Conservation (phyloP, 2,797 vertebrate genomes). For the Eurystomus glaucurus region DNA sequence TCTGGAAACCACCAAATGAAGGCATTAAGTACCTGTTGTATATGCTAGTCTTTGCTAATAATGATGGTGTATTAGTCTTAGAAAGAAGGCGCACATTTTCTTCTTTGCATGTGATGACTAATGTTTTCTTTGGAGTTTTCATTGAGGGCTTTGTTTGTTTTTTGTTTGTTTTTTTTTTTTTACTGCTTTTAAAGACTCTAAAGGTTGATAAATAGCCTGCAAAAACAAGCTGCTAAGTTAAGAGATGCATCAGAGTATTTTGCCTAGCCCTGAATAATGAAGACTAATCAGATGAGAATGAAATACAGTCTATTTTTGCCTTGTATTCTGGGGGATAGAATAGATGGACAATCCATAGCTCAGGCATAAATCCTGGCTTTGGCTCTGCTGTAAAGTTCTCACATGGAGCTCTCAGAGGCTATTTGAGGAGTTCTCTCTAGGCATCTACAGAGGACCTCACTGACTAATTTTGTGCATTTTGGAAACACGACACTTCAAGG, state of each 20-base stretch:
- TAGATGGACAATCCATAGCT: not conserved
- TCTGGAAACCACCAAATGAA: not conserved
- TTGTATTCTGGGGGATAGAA: not conserved
- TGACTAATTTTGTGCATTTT: not conserved
- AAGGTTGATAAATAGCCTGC: not conserved
- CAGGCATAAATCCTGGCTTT: not conserved
- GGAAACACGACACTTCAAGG: not conserved
- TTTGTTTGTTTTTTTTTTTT: not conserved
- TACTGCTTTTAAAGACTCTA: not conserved
- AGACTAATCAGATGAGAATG: not conserved
- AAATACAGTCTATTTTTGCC: not conserved
- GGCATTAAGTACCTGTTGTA: not conserved
- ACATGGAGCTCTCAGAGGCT: accelerated
- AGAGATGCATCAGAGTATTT: not conserved
- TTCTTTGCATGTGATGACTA: not conserved
- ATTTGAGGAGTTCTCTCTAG: not conserved
- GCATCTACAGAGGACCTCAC: not conserved
- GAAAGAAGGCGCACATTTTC: not conserved
- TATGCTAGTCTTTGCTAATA: not conserved
- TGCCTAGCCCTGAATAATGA: not conserved
- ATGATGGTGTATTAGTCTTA: not conserved
- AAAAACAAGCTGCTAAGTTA: not conserved
- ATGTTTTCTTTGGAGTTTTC: not conserved
- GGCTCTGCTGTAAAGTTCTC: not conserved
- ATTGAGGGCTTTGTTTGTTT: not conserved